phyloP scores from a whole-genome alignment of 2,888 invertebrate species.

The Phymatocera aterrima region DNA sequence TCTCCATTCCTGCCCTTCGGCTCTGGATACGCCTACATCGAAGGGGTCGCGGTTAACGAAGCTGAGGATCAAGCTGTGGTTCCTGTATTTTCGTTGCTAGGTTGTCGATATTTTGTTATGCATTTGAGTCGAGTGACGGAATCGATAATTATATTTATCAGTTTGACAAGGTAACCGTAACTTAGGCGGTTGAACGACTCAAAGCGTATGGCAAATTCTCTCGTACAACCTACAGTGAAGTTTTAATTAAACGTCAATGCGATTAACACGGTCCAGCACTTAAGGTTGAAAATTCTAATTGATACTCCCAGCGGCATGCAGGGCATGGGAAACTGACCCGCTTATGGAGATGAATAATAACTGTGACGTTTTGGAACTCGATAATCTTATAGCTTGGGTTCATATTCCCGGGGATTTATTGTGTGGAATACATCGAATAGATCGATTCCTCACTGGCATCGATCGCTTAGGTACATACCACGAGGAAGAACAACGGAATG shows the following conservation, averaged over 20 bases:
- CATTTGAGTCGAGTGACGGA: not conserved
- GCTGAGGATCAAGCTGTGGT: not conserved
- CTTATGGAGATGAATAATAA: slow-evolving; percentile 24
- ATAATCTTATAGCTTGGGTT: slow-evolving; percentile 25
- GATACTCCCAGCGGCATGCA: slow-evolving; percentile 11
- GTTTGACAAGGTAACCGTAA: slow-evolving; percentile 13
- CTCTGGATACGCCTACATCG: not conserved
- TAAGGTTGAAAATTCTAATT: slow-evolving; percentile 25
- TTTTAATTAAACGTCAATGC: slow-evolving; percentile 41
- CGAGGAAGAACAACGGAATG: not conserved
- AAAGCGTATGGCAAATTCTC: slow-evolving; percentile 25
- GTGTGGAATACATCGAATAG: not conserved
- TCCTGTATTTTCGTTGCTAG: not conserved
- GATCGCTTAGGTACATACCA: not conserved
- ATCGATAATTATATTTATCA: slow-evolving; percentile 20
- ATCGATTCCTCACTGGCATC: not conserved
- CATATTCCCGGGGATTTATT: not conserved
- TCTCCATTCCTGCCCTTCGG: not conserved
- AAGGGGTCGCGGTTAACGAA: not conserved
- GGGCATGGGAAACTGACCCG: slow-evolving; percentile 29
- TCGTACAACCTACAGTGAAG: slow-evolving; percentile 5
- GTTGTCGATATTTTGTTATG: slow-evolving; percentile 7
- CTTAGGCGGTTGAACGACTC: not conserved
- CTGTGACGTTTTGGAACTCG: slow-evolving; percentile 3
- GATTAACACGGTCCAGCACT: slow-evolving; percentile 35